Evolutionary conservation across 2,113 vertebrate species (phyloP).

Genomic region (Holacanthus passer): DNA sequence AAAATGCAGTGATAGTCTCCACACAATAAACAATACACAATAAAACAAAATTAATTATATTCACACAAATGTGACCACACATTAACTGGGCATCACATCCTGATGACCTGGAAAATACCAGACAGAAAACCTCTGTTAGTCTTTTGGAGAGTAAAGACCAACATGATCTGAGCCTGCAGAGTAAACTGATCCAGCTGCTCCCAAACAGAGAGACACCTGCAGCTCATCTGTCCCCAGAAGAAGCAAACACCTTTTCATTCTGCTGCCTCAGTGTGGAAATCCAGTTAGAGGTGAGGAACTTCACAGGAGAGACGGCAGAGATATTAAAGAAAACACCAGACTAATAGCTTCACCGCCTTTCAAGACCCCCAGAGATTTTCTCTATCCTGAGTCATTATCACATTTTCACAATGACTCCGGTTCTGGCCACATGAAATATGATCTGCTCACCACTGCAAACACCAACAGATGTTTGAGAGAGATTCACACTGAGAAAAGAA

Average conservation of each 20-base stretch:
- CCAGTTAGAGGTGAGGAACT: slow-evolving; percentile 21
- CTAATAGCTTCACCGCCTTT: slow-evolving; percentile 1
- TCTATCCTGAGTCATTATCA: background rate
- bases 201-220: background rate
- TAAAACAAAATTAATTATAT: too few species aligned
- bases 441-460: background rate
- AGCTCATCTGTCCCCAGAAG: background rate
- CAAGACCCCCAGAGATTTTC: background rate
- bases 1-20: too few species aligned
- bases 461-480: background rate
- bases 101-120: background rate
- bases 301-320: slow-evolving; percentile 9
- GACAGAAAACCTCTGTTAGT: background rate
- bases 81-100: too few species aligned
- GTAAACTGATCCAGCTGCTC: background rate
- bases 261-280: slow-evolving; percentile 13
- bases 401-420: background rate
- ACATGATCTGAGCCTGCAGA: background rate
- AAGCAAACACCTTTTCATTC: slow-evolving; percentile 18
- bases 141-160: background rate
- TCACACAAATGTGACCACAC: too few species aligned
- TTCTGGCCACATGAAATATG: background rate
- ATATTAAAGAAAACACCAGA: slow-evolving; percentile 30
- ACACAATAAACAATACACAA: too few species aligned
- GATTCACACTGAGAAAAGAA: background rate